Evolutionary conservation across 1,140 invertebrate species (phyloP).

Genomic region (Charaxes varanes): DNA sequence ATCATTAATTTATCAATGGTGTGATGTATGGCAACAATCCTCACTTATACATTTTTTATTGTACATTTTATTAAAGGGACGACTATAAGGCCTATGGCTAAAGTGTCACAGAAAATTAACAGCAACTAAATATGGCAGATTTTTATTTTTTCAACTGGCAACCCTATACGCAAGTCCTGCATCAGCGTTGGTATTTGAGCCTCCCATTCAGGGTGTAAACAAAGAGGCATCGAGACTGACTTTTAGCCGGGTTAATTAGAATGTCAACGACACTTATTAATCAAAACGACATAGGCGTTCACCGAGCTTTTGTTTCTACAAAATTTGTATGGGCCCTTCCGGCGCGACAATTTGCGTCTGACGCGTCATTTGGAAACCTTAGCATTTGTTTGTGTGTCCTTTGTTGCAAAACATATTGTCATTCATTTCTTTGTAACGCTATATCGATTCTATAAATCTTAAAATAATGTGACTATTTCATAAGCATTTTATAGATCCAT

Average conservation of each 20-base stretch:
- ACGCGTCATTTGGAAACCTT: conserved; percentile 23
- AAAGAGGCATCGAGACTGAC: conserved; percentile 44
- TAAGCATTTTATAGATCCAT: too few relatives aligned
- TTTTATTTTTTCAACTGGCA: neutral
- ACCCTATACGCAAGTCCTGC: conserved; percentile 13
- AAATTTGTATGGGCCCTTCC: conserved; percentile 23
- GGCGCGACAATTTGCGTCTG: conserved; percentile 12
- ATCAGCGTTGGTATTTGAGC: conserved; percentile 35
- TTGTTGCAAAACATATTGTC: neutral
- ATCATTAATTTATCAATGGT: too few relatives aligned
- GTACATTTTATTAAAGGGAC: too few relatives aligned
- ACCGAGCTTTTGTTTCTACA: conserved; percentile 21
- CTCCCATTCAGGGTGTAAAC: conserved; percentile 38
- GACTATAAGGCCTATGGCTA: too few relatives aligned
- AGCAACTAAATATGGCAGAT: neutral
- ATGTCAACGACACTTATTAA: conserved; percentile 66
- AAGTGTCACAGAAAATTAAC: neutral
- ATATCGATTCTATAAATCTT: too few relatives aligned
- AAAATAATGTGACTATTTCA: too few relatives aligned
- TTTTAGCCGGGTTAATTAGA: conserved; percentile 65
- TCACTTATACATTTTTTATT: too few relatives aligned
- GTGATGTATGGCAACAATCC: too few relatives aligned
- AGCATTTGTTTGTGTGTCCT: conserved; percentile 8
- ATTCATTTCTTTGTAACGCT: neutral
- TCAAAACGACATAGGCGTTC: conserved; percentile 43